A percentile compares a stretch with the other conserved stretches of the same genome.
These are phyloP conservation scores for Parapsyche elsis DNA, from an alignment of 1,140 invertebrate species.

Conservation along the genomic window DNA sequence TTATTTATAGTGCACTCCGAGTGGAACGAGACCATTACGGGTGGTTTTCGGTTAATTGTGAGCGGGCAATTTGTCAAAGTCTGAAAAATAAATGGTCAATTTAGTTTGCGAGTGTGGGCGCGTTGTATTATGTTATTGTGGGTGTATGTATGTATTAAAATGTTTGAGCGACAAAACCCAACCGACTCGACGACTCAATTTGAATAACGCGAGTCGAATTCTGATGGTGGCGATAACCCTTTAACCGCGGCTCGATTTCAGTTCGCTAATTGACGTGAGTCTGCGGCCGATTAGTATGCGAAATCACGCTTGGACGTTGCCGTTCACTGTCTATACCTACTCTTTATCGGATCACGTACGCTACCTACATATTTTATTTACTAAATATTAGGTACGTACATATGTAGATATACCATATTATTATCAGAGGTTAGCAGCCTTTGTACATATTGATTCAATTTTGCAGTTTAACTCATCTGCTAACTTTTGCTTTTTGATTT, in stretches of 20 bases:
- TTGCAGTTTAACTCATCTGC: too few relatives aligned
- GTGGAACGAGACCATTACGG: conserved; percentile 15
- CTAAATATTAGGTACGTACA: too few relatives aligned
- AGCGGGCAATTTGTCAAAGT: conserved; percentile 20
- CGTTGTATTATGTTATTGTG: neutral
- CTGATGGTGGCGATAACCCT: neutral
- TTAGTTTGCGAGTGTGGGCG: neutral
- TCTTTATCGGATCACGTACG: too few relatives aligned
- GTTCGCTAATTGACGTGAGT: neutral
- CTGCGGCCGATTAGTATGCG: neutral
- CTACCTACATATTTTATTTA: too few relatives aligned
- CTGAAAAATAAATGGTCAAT: conserved; percentile 14
- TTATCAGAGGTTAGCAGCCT: too few relatives aligned
- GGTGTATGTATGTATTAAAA: neutral
- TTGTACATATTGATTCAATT: too few relatives aligned
- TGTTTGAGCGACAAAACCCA: neutral
- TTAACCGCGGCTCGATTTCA: neutral
- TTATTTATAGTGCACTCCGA: conserved; percentile 23
- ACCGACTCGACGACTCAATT: neutral
- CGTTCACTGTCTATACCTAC: too few relatives aligned
- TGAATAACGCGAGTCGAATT: conserved; percentile 1
- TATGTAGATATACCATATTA: too few relatives aligned
- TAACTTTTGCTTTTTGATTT: too few relatives aligned
- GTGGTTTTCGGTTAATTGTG: conserved; percentile 16
- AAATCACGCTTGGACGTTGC: neutral